Conservation (phyloP, 1,140 invertebrate genomes). For the Ips nitidus region DNA sequence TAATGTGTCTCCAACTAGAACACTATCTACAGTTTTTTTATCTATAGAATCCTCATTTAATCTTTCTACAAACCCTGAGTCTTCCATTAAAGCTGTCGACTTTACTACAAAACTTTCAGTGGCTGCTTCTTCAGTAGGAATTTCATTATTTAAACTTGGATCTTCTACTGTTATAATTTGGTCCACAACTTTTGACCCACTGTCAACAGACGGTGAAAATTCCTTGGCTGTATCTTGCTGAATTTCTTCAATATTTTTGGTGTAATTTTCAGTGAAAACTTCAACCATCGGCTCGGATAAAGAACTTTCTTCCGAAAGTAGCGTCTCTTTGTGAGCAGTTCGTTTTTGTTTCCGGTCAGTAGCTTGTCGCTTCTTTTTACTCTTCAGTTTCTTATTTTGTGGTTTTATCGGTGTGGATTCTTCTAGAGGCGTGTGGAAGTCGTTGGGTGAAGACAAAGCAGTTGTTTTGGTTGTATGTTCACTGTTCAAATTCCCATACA, state of each 20-base stretch:
- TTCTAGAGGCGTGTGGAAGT: background rate
- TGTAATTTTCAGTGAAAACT: background rate
- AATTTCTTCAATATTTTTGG: background rate
- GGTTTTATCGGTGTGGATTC: background rate
- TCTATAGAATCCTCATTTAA: too few species aligned
- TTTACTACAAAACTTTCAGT: background rate
- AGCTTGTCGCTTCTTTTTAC: background rate
- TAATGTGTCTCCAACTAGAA: too few species aligned
- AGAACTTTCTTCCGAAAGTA: too few species aligned
- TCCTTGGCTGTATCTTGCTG: slow-evolving; percentile 6
- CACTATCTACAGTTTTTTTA: too few species aligned
- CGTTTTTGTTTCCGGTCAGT: background rate
- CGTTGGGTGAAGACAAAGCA: background rate
- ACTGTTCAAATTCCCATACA: background rate
- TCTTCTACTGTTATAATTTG: too few species aligned
- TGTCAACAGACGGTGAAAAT: background rate
- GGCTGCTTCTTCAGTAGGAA: background rate
- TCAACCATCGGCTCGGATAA: background rate
- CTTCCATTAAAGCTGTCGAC: background rate
- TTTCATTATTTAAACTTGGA: background rate
- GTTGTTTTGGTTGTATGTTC: too few species aligned
- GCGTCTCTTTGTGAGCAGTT: background rate
- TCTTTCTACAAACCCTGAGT: background rate
- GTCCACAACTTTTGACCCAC: background rate
- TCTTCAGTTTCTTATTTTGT: too few species aligned